A percentile compares a stretch with the other conserved stretches of the same genome.
phyloP scores from a whole-genome alignment of 2,797 vertebrate genomes.

The Hydrolagus colliei region DNA sequence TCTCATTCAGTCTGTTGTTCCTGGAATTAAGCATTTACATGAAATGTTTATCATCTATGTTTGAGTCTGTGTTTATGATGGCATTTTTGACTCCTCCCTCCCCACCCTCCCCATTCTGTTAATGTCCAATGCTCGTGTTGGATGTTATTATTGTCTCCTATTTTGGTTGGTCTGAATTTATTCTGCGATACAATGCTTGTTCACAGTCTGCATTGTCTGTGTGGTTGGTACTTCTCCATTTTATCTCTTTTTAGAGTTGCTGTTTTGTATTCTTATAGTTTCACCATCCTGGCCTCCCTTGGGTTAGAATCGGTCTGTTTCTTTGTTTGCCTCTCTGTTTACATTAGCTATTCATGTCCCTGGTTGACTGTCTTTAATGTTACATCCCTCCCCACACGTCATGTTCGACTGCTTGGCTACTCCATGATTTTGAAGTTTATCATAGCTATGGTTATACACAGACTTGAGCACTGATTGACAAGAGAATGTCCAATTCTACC shows the following conservation, averaged over 20 bases:
- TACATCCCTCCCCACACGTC: not conserved
- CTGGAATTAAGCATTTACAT: conserved; percentile 18
- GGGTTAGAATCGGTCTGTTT: not conserved
- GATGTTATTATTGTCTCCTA: conserved; percentile 11
- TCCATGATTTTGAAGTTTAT: not conserved
- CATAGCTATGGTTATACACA: not conserved
- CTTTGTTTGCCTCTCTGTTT: not conserved
- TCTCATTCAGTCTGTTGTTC: not conserved
- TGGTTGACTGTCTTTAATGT: not conserved
- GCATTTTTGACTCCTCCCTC: not conserved
- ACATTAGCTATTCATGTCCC: not conserved
- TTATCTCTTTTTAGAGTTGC: conserved; percentile 20
- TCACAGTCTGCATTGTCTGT: conserved; percentile 7
- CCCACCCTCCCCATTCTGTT: conserved; percentile 1
- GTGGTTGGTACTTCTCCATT: not conserved
- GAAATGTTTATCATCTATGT: conserved; percentile 17
- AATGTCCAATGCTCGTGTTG: not conserved
- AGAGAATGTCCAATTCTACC: not conserved
- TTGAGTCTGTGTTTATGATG: conserved; percentile 20
- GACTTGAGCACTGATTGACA: not conserved
- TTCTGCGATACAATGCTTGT: not conserved
- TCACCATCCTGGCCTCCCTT: not conserved
- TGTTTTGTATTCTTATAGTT: not conserved
- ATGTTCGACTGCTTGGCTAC: not conserved
- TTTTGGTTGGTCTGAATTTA: conserved; percentile 24